phyloP scores from a whole-genome alignment of 2,888 invertebrate genomes.

The Daptonema setosum region DNA sequence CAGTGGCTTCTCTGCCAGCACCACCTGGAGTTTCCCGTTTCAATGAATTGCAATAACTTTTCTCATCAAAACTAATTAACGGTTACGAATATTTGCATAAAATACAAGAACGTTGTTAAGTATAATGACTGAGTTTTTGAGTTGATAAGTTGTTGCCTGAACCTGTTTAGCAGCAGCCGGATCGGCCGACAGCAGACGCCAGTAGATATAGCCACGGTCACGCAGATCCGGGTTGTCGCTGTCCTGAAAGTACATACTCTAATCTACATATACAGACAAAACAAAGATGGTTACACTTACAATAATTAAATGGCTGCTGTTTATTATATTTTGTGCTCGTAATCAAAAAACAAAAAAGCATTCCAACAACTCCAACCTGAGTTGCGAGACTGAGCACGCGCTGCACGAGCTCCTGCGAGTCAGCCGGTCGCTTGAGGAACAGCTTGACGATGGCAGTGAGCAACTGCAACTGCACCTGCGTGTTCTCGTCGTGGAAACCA shows the following conservation, averaged over 20 bases:
- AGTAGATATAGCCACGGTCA: constrained; percentile 96
- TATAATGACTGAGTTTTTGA: background rate
- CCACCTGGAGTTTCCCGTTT: constrained; percentile 37
- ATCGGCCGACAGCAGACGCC: constrained; percentile 91
- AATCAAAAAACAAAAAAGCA: background rate
- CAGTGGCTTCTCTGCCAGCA: constrained; percentile 89
- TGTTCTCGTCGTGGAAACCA: constrained; percentile 86
- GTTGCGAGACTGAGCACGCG: constrained; percentile 43
- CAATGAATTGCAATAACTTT: background rate
- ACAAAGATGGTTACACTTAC: background rate
- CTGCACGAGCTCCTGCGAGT: constrained; percentile 93
- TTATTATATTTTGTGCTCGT: too few species aligned
- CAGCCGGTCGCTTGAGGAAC: constrained; percentile 87
- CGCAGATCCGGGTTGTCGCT: constrained; percentile 95
- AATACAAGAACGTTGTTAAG: background rate
- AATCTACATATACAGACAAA: too few species aligned
- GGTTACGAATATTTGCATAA: background rate
- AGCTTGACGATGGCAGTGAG: constrained; percentile 93
- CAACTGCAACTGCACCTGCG: constrained; percentile 75
- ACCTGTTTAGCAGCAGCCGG: constrained; percentile 95
- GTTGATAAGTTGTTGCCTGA: background rate
- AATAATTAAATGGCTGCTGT: background rate
- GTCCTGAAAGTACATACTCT: constrained; percentile 38
- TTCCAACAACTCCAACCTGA: constrained; percentile 19
- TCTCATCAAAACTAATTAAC: background rate